Evolutionary conservation across 2,113 vertebrate genomes (phyloP), one percentile per base, ranked within the genome.

Genomic region (Callionymus lyra): DNA sequence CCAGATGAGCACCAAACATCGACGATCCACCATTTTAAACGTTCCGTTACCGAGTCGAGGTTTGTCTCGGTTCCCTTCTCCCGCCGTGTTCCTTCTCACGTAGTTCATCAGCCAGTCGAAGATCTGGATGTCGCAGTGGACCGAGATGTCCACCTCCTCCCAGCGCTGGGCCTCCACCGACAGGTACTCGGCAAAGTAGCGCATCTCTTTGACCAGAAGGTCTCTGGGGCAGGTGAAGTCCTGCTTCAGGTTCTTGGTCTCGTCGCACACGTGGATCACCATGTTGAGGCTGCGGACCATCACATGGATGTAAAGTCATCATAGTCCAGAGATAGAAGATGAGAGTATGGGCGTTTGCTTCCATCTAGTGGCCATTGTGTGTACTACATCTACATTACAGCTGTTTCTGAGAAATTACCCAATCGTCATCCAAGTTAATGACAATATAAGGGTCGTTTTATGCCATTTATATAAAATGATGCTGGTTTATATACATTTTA

Each of bases 51-150:
- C 94, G 65, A 98, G 87, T 41, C 83, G 59, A 2, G 93, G 94
- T 59, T 82, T 87, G 66, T 94, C 91, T 47, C 61, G 65, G 47
- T 68, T 76, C 41, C 86, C 86, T 41, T 74, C 81, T 12, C 85
- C 82, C 2, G 84, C 77, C 2, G 82, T 72, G 72, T 91, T 92
- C 72, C 93, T 91, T 77, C 94, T 91, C 51, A 95, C 90, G 0
- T 97, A 99, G 82, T 83, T 91, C 68, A 98, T 99, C 68, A 99
- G 85, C 94, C 94, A 98, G 83, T 93, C 90, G 48, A 98, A 99
- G 83, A 99, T 97, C 66, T 97, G 93, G 68, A 97, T 86, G 0
- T 99, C 94, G 34, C 93, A 98, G 80, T 99, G 94, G 47, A 99
- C 93, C 0, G 94, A 99, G 56, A 99, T 99, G 82, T 98, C 94